Evolutionary conservation across 2,888 invertebrate species (phyloP).

Genomic region (Caenorhabditis sp.): DNA sequence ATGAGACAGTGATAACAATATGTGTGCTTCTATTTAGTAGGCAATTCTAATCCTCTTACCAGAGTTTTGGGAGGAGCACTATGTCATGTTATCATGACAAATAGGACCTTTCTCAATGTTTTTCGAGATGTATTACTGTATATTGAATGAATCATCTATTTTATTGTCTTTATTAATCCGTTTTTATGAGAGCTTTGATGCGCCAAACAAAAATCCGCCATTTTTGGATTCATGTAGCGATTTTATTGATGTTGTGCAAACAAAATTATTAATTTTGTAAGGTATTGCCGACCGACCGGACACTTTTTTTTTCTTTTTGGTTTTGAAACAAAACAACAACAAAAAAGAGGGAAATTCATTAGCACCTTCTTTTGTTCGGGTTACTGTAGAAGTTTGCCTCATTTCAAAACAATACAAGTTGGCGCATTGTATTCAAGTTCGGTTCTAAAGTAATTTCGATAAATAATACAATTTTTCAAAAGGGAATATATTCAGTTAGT

Average conservation of each 20-base stretch:
- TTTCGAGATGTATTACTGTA: not conserved
- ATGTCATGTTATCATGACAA: not conserved
- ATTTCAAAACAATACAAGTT: not conserved
- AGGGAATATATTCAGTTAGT: too few relatives aligned
- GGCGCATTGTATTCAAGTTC: not conserved
- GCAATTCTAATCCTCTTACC: constrained; percentile 41
- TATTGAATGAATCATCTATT: not conserved
- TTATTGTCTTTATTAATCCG: not conserved
- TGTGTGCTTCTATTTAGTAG: constrained; percentile 37
- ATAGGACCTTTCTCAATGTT: not conserved
- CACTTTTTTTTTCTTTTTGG: not conserved
- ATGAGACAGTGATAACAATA: constrained; percentile 22
- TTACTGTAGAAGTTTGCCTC: not conserved
- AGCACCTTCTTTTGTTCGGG: not conserved
- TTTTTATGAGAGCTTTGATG: not conserved
- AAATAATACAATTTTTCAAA: not conserved
- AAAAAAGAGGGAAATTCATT: not conserved
- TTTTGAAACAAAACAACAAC: too few relatives aligned
- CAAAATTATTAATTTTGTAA: not conserved
- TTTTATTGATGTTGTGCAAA: not conserved
- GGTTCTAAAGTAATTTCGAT: not conserved
- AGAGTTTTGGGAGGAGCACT: constrained; percentile 27
- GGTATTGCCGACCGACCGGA: not conserved
- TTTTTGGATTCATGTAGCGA: not conserved
- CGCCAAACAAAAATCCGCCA: not conserved